These are phyloP conservation scores for Pseudoatta argentina DNA, from an alignment of 1,140 invertebrate genomes.

Conservation along the genomic window DNA sequence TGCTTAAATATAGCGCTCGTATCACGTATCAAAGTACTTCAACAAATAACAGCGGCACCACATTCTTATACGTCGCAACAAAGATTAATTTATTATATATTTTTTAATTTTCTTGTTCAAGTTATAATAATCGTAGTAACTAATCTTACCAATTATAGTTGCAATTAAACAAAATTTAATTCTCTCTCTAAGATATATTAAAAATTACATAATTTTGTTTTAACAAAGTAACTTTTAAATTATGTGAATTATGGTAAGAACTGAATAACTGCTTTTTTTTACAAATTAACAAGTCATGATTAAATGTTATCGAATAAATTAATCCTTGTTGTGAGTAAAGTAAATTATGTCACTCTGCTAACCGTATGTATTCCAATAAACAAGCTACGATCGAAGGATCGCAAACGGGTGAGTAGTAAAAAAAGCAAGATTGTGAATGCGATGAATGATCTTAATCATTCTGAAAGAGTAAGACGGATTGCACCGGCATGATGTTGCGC, in stretches of 20 bases:
- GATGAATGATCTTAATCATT: constrained; percentile 37
- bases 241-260: constrained; percentile 4
- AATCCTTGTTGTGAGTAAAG: constrained; percentile 57
- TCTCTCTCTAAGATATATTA: background rate
- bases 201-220: background rate
- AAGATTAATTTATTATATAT: constrained; percentile 62
- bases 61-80: constrained; percentile 10
- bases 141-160: background rate
- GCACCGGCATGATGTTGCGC: constrained; percentile 69
- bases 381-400: constrained; percentile 87
- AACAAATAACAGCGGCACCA: constrained; percentile 44
- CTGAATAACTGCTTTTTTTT: background rate
- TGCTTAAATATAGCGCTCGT: constrained; percentile 74
- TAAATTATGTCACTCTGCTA: constrained; percentile 76
- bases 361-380: constrained; percentile 84
- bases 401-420: constrained; percentile 84
- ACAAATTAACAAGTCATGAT: background rate
- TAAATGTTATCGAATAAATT: constrained; percentile 13
- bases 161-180: constrained; percentile 5
- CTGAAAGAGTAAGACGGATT: constrained; percentile 4
- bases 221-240: background rate
- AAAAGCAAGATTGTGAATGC: constrained; percentile 46
- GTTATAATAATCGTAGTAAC: no score
- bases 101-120: background rate
- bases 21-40: constrained; percentile 59